Evolutionary conservation across 2,113 vertebrate genomes (phyloP).

Genomic region (Bungarus multicinctus): DNA sequence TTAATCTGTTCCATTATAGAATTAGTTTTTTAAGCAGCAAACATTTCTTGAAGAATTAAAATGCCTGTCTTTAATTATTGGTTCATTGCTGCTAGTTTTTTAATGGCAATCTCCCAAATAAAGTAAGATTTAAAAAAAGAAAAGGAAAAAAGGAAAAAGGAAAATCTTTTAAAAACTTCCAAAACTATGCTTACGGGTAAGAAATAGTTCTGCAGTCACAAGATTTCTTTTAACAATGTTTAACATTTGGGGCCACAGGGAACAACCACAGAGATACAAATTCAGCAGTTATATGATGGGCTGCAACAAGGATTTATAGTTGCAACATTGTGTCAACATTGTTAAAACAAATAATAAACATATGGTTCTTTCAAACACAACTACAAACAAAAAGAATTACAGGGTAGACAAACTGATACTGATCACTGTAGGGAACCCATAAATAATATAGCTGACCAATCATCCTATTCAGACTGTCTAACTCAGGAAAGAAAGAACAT

Average conservation of each 20-base stretch:
- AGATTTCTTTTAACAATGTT: slow-evolving; percentile 7
- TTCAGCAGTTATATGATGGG: neutral
- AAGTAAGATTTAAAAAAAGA: neutral
- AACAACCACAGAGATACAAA: neutral
- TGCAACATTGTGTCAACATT: neutral
- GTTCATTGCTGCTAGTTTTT: slow-evolving; percentile 22
- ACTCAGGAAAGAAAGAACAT: neutral
- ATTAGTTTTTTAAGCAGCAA: neutral
- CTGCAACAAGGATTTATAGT: slow-evolving; percentile 1
- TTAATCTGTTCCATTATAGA: neutral
- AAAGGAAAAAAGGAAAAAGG: neutral
- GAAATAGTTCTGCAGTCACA: neutral
- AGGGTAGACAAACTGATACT: neutral
- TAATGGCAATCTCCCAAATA: neutral
- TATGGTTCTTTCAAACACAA: neutral
- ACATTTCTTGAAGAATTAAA: slow-evolving; percentile 1
- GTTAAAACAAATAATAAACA: slow-evolving; percentile 8
- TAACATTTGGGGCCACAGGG: slow-evolving; percentile 1
- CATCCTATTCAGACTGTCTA: neutral
- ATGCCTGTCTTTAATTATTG: slow-evolving; percentile 6
- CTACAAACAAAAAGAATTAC: neutral
- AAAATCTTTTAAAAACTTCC: neutral
- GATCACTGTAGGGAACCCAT: neutral
- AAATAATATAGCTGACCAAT: neutral
- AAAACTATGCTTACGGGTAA: neutral